Conservation (phyloP, 1,140 invertebrate species). For the Drosophila repletoides region DNA sequence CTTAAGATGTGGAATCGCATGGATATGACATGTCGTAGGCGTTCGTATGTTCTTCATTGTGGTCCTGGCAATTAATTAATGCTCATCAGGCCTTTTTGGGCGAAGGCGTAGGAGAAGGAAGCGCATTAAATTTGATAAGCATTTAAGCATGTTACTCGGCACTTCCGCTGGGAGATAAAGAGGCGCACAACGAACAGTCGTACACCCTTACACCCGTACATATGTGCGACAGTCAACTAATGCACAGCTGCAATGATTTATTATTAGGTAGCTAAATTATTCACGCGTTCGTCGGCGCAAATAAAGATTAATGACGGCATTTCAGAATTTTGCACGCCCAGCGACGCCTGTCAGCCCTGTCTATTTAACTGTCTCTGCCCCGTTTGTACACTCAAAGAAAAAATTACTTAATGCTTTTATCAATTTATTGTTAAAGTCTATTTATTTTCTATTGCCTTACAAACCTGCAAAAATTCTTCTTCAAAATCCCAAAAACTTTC, state of each 20-base stretch:
- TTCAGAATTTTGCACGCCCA: conserved; percentile 73
- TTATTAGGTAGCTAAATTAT: conserved; percentile 80
- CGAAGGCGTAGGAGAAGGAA: background rate
- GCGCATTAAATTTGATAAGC: conserved; percentile 78
- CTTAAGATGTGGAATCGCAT: conserved; percentile 9
- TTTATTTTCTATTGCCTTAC: too few relatives aligned
- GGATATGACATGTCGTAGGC: conserved; percentile 17
- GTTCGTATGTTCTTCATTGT: conserved; percentile 26
- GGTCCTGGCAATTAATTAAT: conserved; percentile 72
- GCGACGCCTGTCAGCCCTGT: conserved; percentile 61
- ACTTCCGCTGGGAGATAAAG: conserved; percentile 59
- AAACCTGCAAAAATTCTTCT: too few relatives aligned
- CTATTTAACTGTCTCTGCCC: conserved; percentile 67
- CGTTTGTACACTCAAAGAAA: background rate
- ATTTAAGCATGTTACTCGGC: conserved; percentile 79
- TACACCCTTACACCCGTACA: conserved; percentile 4
- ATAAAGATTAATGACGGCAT: conserved; percentile 78
- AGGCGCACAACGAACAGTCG: conserved; percentile 1
- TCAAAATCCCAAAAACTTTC: too few relatives aligned
- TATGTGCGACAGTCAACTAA: conserved; percentile 58
- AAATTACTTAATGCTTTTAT: too few relatives aligned
- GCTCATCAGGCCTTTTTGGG: conserved; percentile 20
- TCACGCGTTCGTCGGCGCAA: conserved; percentile 69
- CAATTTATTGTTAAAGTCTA: too few relatives aligned
- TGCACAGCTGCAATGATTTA: conserved; percentile 79